phyloP scores from a whole-genome alignment of 2,797 vertebrate species.

The Spheniscus humboldti region DNA sequence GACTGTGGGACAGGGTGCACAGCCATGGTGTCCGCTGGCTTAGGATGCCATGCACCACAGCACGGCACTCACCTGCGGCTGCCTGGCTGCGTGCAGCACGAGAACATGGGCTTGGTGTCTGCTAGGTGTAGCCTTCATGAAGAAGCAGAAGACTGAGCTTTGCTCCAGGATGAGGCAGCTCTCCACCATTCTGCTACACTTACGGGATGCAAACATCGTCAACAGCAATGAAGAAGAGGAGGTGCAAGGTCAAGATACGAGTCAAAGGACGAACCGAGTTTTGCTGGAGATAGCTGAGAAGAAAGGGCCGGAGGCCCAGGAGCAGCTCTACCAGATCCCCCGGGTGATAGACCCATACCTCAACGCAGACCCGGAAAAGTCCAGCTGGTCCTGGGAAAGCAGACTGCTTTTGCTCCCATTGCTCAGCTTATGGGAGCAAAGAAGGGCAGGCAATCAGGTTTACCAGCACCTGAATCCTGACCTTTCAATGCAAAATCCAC shows the following conservation, averaged over 20 bases:
- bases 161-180: neutral
- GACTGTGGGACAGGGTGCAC: neutral
- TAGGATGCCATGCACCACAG: neutral
- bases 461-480: neutral
- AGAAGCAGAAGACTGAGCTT: neutral
- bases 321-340: neutral
- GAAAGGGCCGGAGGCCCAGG: neutral
- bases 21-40: neutral
- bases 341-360: accelerated
- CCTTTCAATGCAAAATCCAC: neutral
- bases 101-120: neutral
- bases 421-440: neutral
- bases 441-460: neutral
- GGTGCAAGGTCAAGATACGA: neutral
- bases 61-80: neutral
- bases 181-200: neutral
- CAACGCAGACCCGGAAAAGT: neutral
- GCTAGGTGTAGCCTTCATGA: neutral
- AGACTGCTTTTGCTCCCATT: neutral
- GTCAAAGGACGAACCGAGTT: neutral
- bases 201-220: neutral
- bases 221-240: neutral
- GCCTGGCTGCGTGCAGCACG: neutral
- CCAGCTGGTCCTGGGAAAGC: neutral
- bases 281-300: neutral